Evolutionary conservation across 2,797 vertebrate species (phyloP).

Genomic region (Danio albolineatus): DNA sequence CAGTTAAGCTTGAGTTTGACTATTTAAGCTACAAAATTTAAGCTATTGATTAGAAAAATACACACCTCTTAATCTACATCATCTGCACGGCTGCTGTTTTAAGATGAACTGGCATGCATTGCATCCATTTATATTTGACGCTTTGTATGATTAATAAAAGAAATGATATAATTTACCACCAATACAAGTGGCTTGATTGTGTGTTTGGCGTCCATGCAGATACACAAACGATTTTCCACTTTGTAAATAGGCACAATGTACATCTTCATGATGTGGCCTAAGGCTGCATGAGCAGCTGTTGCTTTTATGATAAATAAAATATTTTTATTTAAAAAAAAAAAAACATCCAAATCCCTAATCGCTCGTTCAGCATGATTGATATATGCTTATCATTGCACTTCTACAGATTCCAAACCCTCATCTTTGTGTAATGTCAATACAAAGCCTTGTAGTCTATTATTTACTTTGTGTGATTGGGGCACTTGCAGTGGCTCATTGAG

Average conservation of each 20-base stretch:
- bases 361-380: constrained; percentile 1
- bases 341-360: background rate
- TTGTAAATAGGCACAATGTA: background rate
- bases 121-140: background rate
- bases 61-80: background rate
- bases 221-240: background rate
- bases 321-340: background rate
- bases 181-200: background rate
- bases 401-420: background rate
- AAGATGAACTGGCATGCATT: background rate
- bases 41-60: background rate
- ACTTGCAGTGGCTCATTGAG: constrained; percentile 1
- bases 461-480: constrained; percentile 15
- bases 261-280: background rate
- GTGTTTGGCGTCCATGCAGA: background rate
- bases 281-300: background rate
- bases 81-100: background rate
- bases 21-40: background rate
- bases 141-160: background rate
- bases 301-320: background rate
- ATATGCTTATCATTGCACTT: background rate
- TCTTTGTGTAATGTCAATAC: constrained; percentile 10
- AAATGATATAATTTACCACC: background rate
- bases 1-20: background rate
- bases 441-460: background rate